A percentile compares a stretch with the other conserved stretches of the same genome.
These are phyloP conservation scores for Apostichopus californicus DNA, from an alignment of 35 echinoderm and acorn worm genomes.

Conservation along the genomic window DNA sequence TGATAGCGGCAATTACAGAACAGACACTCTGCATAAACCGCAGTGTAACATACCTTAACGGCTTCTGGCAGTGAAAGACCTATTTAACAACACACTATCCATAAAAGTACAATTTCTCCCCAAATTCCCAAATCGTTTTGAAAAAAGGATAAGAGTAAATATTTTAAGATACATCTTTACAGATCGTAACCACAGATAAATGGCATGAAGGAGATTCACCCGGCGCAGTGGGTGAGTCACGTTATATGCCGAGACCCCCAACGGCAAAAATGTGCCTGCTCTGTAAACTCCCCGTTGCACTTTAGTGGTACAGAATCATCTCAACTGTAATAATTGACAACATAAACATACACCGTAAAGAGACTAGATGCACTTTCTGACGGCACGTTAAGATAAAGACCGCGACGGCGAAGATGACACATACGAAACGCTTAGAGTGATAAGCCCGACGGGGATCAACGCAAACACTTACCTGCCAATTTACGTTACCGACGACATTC, in stretches of 20 bases:
- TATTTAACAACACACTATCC: not conserved
- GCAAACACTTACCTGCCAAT: constrained; percentile 44
- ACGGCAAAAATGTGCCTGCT: not conserved
- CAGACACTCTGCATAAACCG: not conserved
- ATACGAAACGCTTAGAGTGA: constrained; percentile 15
- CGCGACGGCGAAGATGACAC: constrained; percentile 4
- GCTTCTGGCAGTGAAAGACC: constrained; percentile 1
- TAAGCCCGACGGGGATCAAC: constrained; percentile 17
- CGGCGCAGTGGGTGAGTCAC: not conserved
- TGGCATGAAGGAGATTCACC: constrained; percentile 42
- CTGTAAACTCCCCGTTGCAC: constrained; percentile 14
- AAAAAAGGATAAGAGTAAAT: not conserved
- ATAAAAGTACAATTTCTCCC: constrained; percentile 14
- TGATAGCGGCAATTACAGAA: not conserved
- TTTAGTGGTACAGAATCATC: constrained; percentile 5
- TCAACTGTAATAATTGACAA: constrained; percentile 55
- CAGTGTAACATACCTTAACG: not conserved
- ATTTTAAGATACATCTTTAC: not conserved
- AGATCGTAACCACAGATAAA: constrained; percentile 15
- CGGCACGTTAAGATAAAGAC: not conserved
- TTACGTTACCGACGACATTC: constrained; percentile 32
- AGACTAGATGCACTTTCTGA: constrained; percentile 40
- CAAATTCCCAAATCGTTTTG: not conserved
- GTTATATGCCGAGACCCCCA: not conserved
- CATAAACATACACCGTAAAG: constrained; percentile 34